phyloP scores from a whole-genome alignment of 2,797 vertebrate species.

The Halcyon smyrnensis region DNA sequence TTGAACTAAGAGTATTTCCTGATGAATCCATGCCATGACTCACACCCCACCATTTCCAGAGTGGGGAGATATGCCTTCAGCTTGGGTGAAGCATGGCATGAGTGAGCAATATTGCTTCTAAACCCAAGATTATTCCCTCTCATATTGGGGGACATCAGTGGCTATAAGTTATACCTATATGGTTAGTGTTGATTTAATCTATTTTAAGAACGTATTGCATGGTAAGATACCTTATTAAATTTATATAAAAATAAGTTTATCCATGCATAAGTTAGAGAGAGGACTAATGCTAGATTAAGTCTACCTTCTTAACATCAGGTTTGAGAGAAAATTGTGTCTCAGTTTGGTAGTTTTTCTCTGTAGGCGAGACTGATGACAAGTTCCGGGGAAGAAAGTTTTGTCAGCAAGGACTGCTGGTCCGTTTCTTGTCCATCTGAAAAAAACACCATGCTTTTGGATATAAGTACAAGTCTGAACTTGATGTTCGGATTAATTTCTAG shows the following conservation, averaged over 20 bases:
- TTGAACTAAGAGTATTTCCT: neutral
- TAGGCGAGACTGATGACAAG: neutral
- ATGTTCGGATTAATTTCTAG: neutral
- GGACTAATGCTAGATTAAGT: neutral
- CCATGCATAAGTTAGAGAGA: neutral
- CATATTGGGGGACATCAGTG: accelerated
- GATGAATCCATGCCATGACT: neutral
- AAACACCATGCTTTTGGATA: neutral
- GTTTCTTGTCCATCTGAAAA: neutral
- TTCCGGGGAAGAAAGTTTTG: neutral
- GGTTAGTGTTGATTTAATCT: neutral
- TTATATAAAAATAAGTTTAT: neutral
- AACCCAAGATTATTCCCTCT: neutral
- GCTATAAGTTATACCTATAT: neutral
- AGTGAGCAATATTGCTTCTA: neutral
- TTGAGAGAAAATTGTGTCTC: neutral
- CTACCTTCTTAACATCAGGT: neutral
- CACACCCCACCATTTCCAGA: neutral
- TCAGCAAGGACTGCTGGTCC: neutral
- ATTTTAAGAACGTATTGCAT: neutral
- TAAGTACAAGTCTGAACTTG: neutral
- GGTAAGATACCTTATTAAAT: neutral
- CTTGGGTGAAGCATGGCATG: neutral
- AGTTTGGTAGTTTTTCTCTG: neutral
- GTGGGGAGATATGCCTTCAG: neutral